These are phyloP conservation scores for Ectropis crepuscularia DNA, from an alignment of 2,888 invertebrate species.

Conservation along the genomic window DNA sequence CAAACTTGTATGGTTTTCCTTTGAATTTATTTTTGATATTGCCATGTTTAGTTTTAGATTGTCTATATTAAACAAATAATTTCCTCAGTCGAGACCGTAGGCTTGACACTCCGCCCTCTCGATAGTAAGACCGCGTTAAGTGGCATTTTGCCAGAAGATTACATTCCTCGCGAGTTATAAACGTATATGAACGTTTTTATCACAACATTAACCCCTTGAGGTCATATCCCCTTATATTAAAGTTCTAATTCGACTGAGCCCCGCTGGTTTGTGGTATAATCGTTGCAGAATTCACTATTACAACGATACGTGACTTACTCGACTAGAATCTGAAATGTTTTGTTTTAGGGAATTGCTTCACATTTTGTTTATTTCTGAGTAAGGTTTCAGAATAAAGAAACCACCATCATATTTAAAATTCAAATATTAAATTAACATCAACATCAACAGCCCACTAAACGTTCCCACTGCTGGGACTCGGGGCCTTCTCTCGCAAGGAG, in stretches of 20 bases:
- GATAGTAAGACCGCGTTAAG: constrained; percentile 26
- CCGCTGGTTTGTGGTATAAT: constrained; percentile 40
- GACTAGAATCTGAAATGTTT: neutral
- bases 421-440: too few relatives aligned
- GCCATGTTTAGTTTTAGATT: neutral
- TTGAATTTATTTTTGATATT: neutral
- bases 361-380: too few relatives aligned
- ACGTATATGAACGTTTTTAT: constrained; percentile 63
- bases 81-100: constrained; percentile 1
- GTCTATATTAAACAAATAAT: neutral
- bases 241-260: constrained; percentile 53
- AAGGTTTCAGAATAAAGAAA: too few relatives aligned
- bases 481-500: too few relatives aligned
- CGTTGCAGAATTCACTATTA: constrained; percentile 19
- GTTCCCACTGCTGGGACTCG: too few relatives aligned
- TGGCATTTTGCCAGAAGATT: constrained; percentile 50
- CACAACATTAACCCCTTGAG: constrained; percentile 58
- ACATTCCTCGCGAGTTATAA: constrained; percentile 56
- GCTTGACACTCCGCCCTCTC: constrained; percentile 14
- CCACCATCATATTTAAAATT: too few relatives aligned
- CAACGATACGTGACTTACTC: constrained; percentile 3
- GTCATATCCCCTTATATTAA: constrained; percentile 54
- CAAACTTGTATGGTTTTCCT: too few relatives aligned
- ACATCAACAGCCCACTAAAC: too few relatives aligned
- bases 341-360: neutral